phyloP scores from a whole-genome alignment of 2,113 vertebrate genomes.

The Glareola pratincola region DNA sequence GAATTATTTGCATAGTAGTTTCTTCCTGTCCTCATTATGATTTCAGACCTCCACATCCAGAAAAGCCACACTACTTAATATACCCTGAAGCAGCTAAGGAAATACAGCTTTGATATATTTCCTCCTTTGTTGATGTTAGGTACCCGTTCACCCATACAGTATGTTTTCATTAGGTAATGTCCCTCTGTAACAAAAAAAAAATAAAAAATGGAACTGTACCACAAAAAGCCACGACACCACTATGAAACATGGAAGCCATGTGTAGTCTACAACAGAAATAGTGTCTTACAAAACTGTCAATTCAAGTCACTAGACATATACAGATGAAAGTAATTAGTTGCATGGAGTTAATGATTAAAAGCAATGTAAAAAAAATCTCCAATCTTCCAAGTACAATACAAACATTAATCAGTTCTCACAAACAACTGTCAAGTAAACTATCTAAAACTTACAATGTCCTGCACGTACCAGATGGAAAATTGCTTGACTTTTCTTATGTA shows the following conservation, averaged over 20 bases:
- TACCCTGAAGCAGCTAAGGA: neutral
- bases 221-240: neutral
- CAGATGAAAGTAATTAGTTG: neutral
- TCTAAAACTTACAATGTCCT: neutral
- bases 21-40: neutral
- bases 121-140: neutral
- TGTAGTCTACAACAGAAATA: neutral
- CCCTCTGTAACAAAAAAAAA: neutral
- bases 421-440: neutral
- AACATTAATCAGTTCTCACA: neutral
- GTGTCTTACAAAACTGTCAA: neutral
- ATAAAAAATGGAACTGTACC: neutral
- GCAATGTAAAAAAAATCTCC: neutral
- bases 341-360: neutral
- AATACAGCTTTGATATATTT: neutral
- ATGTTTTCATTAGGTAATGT: neutral
- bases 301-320: neutral
- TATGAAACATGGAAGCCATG: neutral
- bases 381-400: neutral
- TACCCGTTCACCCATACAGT: neutral
- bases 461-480: neutral
- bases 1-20: neutral
- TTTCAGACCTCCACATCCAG: neutral
- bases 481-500: neutral
- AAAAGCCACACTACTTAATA: neutral